phyloP scores from a whole-genome alignment of 1,140 invertebrate species.

The Ephestia elutella region DNA sequence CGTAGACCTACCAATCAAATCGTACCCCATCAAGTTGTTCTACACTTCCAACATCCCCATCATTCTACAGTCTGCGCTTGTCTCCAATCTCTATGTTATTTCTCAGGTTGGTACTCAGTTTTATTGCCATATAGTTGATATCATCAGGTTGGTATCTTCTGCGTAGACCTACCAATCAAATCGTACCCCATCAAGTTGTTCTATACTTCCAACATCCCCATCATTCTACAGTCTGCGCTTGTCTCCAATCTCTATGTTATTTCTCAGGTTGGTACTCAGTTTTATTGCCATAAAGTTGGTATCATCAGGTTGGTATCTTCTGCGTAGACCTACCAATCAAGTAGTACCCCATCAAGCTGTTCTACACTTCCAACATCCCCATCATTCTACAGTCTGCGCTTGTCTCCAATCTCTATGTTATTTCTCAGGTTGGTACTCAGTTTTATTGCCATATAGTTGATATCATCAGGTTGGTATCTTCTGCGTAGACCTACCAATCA shows the following conservation, averaged over 20 bases:
- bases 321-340: slow-evolving; percentile 99
- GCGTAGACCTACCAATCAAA: slow-evolving; percentile 99
- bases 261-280: slow-evolving; percentile 82
- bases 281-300: slow-evolving; percentile 11
- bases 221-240: slow-evolving; percentile 98
- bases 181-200: slow-evolving; percentile 99
- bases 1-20: slow-evolving; percentile 99
- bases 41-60: slow-evolving; percentile 99
- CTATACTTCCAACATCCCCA: slow-evolving; percentile 99
- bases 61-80: slow-evolving; percentile 98
- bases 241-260: slow-evolving; percentile 99
- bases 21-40: slow-evolving; percentile 99
- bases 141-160: too few relatives aligned
- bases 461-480: too few relatives aligned
- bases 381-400: slow-evolving; percentile 99
- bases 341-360: slow-evolving; percentile 99
- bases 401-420: slow-evolving; percentile 99
- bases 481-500: slow-evolving; percentile 99
- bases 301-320: too few relatives aligned
- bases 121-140: slow-evolving; percentile 12
- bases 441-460: slow-evolving; percentile 12
- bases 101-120: slow-evolving; percentile 82
- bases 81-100: slow-evolving; percentile 99
- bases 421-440: slow-evolving; percentile 85
- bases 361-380: slow-evolving; percentile 99